Base-by-base conservation (phyloP, 92 coral and sea anemone genomes). In the Bergia puertoricense region DNA sequence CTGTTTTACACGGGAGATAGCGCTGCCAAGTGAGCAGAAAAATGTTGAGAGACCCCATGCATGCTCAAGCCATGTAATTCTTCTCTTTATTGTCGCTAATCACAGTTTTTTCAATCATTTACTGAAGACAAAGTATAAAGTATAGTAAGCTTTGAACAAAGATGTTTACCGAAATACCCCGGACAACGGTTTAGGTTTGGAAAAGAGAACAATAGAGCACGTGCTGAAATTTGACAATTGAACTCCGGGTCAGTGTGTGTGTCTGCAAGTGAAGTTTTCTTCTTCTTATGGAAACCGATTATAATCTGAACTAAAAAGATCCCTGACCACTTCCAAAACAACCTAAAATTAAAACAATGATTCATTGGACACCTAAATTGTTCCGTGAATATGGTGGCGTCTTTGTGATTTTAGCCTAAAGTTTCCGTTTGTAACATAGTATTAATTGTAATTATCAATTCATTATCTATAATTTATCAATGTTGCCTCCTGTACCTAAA, bases 161-260 rank as follows among this genome's bases (percentile, higher is more conserved):
- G 85, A 44, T 81, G 73, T 81, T 81, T 81, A 59, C 44, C 41
- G 48, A 57, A 65, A 54, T 46, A 50, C 69, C 68, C 69, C 8
- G 72, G 71, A 80, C 85, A 81, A 65, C 46, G 85, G 16, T 81
- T 62, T 44, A 39, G 30, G 38, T 59, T 62, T 81, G 68, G 41
- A 56, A 43, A 40, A 5, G 23, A 50, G 37, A 16, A 81, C 85
- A 81, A 81, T 81, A 8, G 48, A 81, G n/a, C 85, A 81, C 85
- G 85, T 81, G 85, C 85, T 57, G 45, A 56, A 81, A 81, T 39
- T 8, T 20, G 85, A 81, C 74, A 81, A 81, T 13, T 65, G 56
- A 81, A 81, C 85, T 57, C 50, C 40, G 72, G 54, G 37, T 81
- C 74, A 57, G 10, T 13, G 39, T 30, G 30, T 40, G 42, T 77